Evolutionary conservation across 2,113 vertebrate genomes (phyloP).

Genomic region (Urocolius indicus): DNA sequence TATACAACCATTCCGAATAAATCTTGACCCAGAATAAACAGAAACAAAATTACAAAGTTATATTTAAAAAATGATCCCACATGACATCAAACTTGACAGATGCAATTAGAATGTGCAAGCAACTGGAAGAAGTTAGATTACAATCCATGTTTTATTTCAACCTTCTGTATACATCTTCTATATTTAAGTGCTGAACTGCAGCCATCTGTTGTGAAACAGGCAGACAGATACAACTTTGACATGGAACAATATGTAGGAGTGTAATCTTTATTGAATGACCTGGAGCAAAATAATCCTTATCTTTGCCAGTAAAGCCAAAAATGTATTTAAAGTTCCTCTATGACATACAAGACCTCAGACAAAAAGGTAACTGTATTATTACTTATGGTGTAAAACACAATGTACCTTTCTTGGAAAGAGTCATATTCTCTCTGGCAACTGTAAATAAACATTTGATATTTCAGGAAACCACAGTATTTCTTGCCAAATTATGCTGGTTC

Average conservation of each 20-base stretch:
- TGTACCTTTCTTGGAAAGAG: neutral
- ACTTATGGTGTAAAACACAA: neutral
- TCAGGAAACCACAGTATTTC: constrained; percentile 15
- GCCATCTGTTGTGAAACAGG: constrained; percentile 51
- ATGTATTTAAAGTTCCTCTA: neutral
- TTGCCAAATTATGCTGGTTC: neutral
- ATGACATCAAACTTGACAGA: neutral
- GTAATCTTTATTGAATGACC: constrained; percentile 35
- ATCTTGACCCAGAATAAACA: neutral
- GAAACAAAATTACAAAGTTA: neutral
- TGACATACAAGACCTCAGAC: neutral
- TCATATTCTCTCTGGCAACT: neutral
- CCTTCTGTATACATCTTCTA: neutral
- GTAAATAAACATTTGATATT: constrained; percentile 36
- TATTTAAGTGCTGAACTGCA: constrained; percentile 13
- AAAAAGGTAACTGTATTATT: neutral
- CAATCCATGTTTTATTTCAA: neutral
- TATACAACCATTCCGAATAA: neutral
- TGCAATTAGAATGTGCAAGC: neutral
- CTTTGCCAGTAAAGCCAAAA: neutral
- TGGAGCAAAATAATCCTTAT: constrained; percentile 6
- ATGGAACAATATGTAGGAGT: constrained; percentile 37
- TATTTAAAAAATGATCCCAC: neutral
- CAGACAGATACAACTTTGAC: constrained; percentile 11
- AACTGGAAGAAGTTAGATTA: neutral